Evolutionary conservation across 2,797 vertebrate genomes (phyloP).

Genomic region (Lepilemur ruficaudatus): DNA sequence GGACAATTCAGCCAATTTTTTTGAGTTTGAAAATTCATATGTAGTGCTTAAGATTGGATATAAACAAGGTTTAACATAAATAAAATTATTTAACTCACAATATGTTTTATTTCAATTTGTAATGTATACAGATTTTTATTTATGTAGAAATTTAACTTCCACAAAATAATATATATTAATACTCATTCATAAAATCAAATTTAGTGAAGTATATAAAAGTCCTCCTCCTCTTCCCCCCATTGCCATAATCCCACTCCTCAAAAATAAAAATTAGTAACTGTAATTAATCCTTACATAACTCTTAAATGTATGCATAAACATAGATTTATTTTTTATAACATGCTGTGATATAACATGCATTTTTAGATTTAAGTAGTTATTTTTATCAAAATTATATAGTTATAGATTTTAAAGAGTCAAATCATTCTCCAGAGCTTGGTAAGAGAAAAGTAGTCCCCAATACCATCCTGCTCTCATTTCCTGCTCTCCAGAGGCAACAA

Average conservation of each 20-base stretch:
- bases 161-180: not conserved
- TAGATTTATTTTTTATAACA: not conserved
- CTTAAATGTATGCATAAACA: not conserved
- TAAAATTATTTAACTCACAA: not conserved
- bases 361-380: not conserved
- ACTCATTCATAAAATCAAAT: not conserved
- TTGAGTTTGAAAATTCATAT: not conserved
- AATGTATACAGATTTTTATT: not conserved
- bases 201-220: not conserved
- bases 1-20: not conserved
- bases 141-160: not conserved
- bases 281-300: not conserved
- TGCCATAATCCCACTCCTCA: not conserved
- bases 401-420: not conserved
- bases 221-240: not conserved
- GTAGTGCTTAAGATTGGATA: not conserved
- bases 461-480: not conserved
- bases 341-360: not conserved
- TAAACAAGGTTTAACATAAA: not conserved
- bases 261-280: not conserved
- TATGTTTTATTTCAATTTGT: not conserved
- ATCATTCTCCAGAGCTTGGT: not conserved
- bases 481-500: not conserved
- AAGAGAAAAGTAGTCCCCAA: not conserved
- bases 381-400: not conserved